Conservation (phyloP, 2,113 vertebrate genomes). For the Natator depressus region DNA sequence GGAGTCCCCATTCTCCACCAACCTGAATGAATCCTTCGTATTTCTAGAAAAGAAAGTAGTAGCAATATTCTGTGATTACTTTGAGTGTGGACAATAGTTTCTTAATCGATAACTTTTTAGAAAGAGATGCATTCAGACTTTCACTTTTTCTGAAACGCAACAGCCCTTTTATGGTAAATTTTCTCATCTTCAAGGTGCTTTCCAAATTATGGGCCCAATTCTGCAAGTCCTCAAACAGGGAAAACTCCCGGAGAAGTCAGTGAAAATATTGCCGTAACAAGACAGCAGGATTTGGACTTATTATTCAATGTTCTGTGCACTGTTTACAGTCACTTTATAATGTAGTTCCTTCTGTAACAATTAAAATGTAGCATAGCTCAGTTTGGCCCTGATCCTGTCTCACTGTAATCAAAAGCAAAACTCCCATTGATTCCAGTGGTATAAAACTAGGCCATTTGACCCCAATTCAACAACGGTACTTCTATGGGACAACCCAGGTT, state of each 20-base stretch:
- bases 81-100: not conserved
- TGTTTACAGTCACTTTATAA: not conserved
- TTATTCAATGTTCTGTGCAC: not conserved
- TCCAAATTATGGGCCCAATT: not conserved
- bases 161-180: not conserved
- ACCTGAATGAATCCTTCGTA: not conserved
- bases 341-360: not conserved
- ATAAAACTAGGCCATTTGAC: not conserved
- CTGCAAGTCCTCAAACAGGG: not conserved
- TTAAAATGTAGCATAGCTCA: not conserved
- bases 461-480: not conserved
- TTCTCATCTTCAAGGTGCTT: not conserved
- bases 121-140: not conserved
- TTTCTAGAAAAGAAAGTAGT: slow-evolving; percentile 4
- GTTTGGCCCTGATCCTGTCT: not conserved
- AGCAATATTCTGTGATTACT: not conserved
- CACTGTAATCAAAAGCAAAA: not conserved
- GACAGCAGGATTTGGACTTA: too few relatives aligned
- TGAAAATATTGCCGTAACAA: not conserved
- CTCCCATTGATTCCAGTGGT: not conserved
- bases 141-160: not conserved
- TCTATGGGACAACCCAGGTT: not conserved
- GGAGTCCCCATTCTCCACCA: not conserved
- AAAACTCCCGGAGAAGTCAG: not conserved
- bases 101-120: not conserved